phyloP scores from a whole-genome alignment of 2,113 vertebrate species.

The Salminus brasiliensis region DNA sequence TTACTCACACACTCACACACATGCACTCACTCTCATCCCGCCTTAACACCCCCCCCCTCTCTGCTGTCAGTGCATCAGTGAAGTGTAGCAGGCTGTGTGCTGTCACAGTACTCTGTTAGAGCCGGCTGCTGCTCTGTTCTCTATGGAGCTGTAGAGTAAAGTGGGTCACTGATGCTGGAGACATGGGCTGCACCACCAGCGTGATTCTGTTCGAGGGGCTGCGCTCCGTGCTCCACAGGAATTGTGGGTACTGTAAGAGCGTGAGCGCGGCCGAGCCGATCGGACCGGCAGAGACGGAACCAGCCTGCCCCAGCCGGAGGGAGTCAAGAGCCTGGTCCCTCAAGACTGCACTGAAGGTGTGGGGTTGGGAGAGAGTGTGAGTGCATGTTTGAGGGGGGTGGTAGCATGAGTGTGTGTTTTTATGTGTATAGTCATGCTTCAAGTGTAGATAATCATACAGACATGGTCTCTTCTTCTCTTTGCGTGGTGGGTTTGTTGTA shows the following conservation, averaged over 20 bases:
- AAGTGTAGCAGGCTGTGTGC: slow-evolving; percentile 13
- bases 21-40: slow-evolving; percentile 59
- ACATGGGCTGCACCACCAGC: slow-evolving; percentile 96
- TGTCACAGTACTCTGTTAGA: slow-evolving; percentile 5
- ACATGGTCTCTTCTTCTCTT: background rate
- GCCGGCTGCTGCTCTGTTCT: background rate
- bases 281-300: slow-evolving; percentile 82
- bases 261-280: slow-evolving; percentile 85
- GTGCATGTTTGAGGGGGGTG: background rate
- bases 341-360: slow-evolving; percentile 79
- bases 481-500: background rate
- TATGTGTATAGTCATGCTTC: background rate
- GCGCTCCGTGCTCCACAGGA: slow-evolving; percentile 89
- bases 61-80: slow-evolving; percentile 45
- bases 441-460: background rate
- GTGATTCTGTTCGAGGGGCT: slow-evolving; percentile 91
- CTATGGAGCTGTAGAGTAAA: slow-evolving; percentile 48
- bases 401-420: background rate
- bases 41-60: slow-evolving; percentile 38
- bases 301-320: slow-evolving; percentile 76
- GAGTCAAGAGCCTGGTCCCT: slow-evolving; percentile 82
- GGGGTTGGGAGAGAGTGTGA: slow-evolving; percentile 1
- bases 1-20: slow-evolving; percentile 57
- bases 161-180: slow-evolving; percentile 69
- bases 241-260: slow-evolving; percentile 90